These are phyloP conservation scores for Hyposmocoma kahamanoa DNA, from an alignment of 1,140 invertebrate species.

Conservation along the genomic window DNA sequence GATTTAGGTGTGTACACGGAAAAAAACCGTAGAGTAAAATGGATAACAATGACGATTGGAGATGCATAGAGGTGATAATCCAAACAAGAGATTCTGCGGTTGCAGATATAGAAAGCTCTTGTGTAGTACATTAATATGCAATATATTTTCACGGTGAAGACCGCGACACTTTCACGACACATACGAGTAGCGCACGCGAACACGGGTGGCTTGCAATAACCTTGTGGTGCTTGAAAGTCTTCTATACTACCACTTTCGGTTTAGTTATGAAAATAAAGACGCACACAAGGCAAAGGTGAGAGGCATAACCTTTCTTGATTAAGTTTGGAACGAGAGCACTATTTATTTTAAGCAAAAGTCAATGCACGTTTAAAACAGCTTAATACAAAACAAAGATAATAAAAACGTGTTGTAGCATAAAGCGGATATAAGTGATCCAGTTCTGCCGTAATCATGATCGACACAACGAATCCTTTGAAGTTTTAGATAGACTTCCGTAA, in stretches of 20 bases:
- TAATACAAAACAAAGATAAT: not conserved
- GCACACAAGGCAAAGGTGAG: not conserved
- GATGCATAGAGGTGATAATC: not conserved
- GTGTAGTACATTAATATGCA: constrained; percentile 57
- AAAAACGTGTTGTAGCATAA: not conserved
- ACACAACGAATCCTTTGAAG: constrained; percentile 29
- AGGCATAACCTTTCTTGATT: constrained; percentile 1
- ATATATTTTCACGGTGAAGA: constrained; percentile 55
- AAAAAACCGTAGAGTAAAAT: too few relatives aligned
- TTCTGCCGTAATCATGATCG: not conserved
- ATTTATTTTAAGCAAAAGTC: not conserved
- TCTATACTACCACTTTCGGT: constrained; percentile 29
- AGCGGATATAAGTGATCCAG: not conserved
- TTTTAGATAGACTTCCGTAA: constrained; percentile 31
- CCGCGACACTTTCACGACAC: constrained; percentile 65
- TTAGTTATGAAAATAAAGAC: constrained; percentile 2
- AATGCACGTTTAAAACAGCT: not conserved
- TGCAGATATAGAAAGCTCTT: constrained; percentile 50
- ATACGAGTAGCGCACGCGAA: constrained; percentile 50
- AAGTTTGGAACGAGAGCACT: not conserved
- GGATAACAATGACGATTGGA: too few relatives aligned
- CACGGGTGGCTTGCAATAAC: constrained; percentile 41
- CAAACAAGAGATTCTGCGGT: not conserved
- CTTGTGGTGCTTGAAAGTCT: constrained; percentile 34
- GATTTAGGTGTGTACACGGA: too few relatives aligned